Base-by-base conservation (phyloP, 2,797 vertebrate genomes). In the Rhinoraja longicauda region DNA sequence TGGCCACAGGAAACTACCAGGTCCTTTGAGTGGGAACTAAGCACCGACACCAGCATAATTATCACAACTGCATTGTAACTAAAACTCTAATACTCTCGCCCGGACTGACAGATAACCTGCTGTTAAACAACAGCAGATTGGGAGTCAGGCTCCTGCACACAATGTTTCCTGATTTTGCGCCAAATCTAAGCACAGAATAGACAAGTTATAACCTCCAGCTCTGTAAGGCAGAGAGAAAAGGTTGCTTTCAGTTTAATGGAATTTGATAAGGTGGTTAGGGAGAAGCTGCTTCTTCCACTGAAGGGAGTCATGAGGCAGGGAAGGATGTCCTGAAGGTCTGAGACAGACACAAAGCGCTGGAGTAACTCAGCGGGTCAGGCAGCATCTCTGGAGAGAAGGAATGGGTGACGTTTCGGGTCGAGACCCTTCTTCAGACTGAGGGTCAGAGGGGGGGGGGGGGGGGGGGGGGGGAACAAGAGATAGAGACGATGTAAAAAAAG, bases 141-240 rank as follows among this genome's bases (percentile, higher is more conserved):
- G 70, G 12, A 75, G 75, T 73, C 24, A 53, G 53, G 73, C 70
- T 75, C 45, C 75, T 24, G 24, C 45, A 72, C 12, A n/a, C 13
- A 88, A 10, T 88, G 84, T 88, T 88, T 88, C 75, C 90, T 73
- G 29, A 70, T 75, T 75, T n/a, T 53, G 17, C 39, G 75, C 67
- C n/a, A 21, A 75, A 73, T 53, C 39, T 73, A 92, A 92, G 12
- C 13, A 57, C 5, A 17, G 45, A 92, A 53, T 92, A 39, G 72
- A 75, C 92, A 75, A 26, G 24, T 92, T 29, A 73, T 91, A 91
- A 53, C 67, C 67, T 45, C 9, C 15, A 73, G 67, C 36, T 73
- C 32, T 45, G n/a, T 24, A 24, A 73, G 53, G 90, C 39, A 12
- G 70, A 45, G 72, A 26, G 26, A 57, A 92, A 57, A n/a, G 70